Evolutionary conservation across 2,797 vertebrate genomes (phyloP), one percentile per base, ranked within the genome.

Genomic region (Vireo griseus): DNA sequence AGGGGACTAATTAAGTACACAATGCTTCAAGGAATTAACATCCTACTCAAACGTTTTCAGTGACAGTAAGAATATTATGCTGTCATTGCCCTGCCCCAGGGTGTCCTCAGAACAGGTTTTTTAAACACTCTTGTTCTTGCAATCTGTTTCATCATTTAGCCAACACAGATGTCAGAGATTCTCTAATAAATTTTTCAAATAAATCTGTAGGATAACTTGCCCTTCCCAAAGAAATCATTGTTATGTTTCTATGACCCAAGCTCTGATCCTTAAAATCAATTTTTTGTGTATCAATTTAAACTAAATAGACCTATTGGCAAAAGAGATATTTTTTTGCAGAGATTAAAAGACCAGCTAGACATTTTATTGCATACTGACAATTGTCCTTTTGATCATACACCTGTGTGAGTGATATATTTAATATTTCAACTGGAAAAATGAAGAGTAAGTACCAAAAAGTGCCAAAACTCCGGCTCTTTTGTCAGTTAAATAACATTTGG

Each of bases 1-100:
- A 76, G 57, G 81, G 80, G 85, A 80, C 93, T 94, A 96, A 94
- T 96, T 97, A 97, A 95, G 80, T 90, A 77, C 88, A 93, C 84
- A 95, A n/a, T 73, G 67, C 95, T 94, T 94, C 79, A 90, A 79
- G 67, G 79, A 94, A 95, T 95, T 95, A 92, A 88, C 88, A 94
- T 89, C 86, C 76, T 73, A 67, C 65, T 97, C 73, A 63, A 69
- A 93, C 92, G 92, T 80, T 96, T 91, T 51, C 74, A 24, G 58
- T 92, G 95, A 86, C 82, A 79, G 62, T 59, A 81, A 92, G 71
- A 83, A 57, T 79, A 84, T 94, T 95, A 57, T 35, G 58, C 96
- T 95, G 91, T 80, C 87, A 79, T 54, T 91, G 90, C 52, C 73
- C 84, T 96, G 90, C 65, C 73, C 63, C 65, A 73, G 78, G 67